Evolutionary conservation across 64 coral and sea anemone species (phyloP).

Genomic region (Orbicella faveolata): DNA sequence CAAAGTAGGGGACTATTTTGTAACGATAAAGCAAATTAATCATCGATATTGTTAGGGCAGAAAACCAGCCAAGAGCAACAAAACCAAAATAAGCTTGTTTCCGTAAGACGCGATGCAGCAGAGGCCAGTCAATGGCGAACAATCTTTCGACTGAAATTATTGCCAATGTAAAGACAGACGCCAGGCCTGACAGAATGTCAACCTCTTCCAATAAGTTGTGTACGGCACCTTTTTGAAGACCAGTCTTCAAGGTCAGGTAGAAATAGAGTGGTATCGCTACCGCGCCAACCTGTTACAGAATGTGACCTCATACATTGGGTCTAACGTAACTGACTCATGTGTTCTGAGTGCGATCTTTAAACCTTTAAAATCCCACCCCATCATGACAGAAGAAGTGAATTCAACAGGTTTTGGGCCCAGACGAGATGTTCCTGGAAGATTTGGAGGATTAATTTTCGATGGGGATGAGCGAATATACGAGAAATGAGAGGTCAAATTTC

Average conservation of each 20-base stretch:
- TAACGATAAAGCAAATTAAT: constrained; percentile 19
- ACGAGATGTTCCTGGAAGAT: no score
- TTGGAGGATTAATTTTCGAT: no score
- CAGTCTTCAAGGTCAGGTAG: constrained; percentile 3
- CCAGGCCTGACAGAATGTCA: constrained; percentile 41
- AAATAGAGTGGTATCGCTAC: constrained; percentile 31
- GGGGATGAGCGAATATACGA: no score
- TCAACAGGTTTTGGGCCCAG: no score
- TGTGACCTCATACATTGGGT: no score
- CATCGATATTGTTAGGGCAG: background rate
- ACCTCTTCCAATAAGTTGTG: constrained; percentile 8
- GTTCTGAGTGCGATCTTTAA: no score
- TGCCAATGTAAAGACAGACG: constrained; percentile 44
- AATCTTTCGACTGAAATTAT: constrained; percentile 24
- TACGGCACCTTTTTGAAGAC: background rate
- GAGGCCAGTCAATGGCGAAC: constrained; percentile 38
- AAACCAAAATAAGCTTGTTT: constrained; percentile 10
- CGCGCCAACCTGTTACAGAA: constrained; percentile 1
- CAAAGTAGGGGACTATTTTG: constrained; percentile 7
- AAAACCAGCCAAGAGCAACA: constrained; percentile 17
- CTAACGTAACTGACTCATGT: no score
- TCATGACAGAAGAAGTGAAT: no score
- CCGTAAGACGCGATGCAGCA: constrained; percentile 2
- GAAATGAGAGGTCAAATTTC: no score
- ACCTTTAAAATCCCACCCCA: no score